Evolutionary conservation across 2,888 invertebrate genomes (phyloP), one percentile per base, ranked within the genome.

Genomic region (Eristalis tenax): DNA sequence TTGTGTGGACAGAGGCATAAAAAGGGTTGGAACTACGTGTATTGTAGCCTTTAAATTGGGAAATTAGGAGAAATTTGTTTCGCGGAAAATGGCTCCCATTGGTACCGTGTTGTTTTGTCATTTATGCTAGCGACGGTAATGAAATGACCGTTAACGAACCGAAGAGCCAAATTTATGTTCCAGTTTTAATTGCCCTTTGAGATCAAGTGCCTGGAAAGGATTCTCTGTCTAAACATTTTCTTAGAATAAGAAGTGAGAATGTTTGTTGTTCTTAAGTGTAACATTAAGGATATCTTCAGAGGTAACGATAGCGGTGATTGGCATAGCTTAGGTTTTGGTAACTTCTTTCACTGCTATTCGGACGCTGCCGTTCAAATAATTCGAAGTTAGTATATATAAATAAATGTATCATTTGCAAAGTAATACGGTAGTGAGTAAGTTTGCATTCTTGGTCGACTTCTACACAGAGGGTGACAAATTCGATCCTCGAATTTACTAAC

Each of bases 71-170:
- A 83, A 87, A 87, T 87, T 87, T 83, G 87, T 87, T 80, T 87
- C 76, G 63, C 68, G 75, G 75, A 87, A 79, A 87, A 87, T 28
- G 83, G 78, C 83, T 80, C 83, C 79, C 87, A 83, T 83, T 79
- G 87, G 87, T 87, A 71, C 79, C 87, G 63, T 83, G 87, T 87
- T 87, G 87, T 83, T 71, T 66, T 87, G 87, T 79, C 87, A 83
- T 87, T 87, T 83, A 80, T 68, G 11, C 77, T 87, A 63, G 83
- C 70, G 68, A 73, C 43, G 71, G 75, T 75, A 83, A 79, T 76
- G n/a, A 76, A 83, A 83, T 83, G 87, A 83, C 83, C 87, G 87
- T 87, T 87, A 87, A 87, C 87, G 87, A 87, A 79, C 83, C 87
- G 83, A 76, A 83, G 63, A 87, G 68, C 22, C 32, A 79, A 87